Conservation (phyloP, 1,140 invertebrate genomes). For the Dufourea novaeangliae region DNA sequence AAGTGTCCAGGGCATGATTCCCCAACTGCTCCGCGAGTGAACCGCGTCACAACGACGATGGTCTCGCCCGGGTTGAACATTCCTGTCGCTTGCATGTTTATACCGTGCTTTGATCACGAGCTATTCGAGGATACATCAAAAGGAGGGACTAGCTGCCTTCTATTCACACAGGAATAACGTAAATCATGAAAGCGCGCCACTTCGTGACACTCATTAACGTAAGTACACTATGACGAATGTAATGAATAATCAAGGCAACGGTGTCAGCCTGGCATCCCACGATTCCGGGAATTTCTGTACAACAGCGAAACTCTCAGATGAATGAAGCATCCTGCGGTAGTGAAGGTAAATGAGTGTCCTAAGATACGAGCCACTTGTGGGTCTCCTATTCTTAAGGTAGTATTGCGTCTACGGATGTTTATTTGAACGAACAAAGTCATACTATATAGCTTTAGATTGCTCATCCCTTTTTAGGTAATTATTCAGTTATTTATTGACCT, state of each 20-base stretch:
- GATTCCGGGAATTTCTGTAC: background rate
- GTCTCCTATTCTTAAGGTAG: background rate
- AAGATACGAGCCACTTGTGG: background rate
- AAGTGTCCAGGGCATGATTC: slow-evolving; percentile 33
- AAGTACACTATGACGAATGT: slow-evolving; percentile 28
- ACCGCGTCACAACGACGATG: background rate
- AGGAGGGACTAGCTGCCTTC: slow-evolving; percentile 16
- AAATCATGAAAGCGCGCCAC: slow-evolving; percentile 41
- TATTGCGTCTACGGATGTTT: background rate
- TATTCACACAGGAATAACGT: slow-evolving; percentile 29
- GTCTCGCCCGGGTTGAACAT: slow-evolving; percentile 20
- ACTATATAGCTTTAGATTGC: no score
- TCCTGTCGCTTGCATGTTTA: slow-evolving; percentile 35
- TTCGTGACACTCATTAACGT: slow-evolving; percentile 33
- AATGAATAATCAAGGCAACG: slow-evolving; percentile 30
- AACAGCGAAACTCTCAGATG: background rate
- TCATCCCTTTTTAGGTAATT: no score
- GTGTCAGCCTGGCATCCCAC: slow-evolving; percentile 11
- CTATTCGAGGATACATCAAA: slow-evolving; percentile 26
- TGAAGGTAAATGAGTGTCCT: background rate
- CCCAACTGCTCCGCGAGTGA: background rate
- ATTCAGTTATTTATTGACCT: no score
- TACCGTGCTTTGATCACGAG: slow-evolving; percentile 28
- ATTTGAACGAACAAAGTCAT: no score
- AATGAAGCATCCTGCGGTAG: background rate